Conservation (phyloP, 2,888 invertebrate genomes). For the Drosophila austrosaltans region DNA sequence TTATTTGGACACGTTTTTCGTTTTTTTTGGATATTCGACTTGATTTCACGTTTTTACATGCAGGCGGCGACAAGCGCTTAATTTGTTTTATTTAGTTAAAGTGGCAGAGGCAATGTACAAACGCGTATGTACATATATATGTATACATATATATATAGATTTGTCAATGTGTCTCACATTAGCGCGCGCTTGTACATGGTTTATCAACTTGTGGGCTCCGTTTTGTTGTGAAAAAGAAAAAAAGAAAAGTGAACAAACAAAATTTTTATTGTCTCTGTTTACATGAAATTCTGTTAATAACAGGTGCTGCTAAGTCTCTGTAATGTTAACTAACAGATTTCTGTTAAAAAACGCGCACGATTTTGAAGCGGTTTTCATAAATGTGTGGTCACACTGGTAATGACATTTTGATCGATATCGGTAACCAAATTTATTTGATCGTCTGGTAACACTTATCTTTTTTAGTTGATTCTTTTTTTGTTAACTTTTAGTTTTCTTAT, state of each 20-base stretch:
- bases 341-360: not conserved
- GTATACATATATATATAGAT: slow-evolving; percentile 12
- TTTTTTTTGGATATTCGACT: not conserved
- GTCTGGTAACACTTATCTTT: slow-evolving; percentile 20
- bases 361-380: slow-evolving; percentile 1
- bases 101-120: slow-evolving; percentile 44
- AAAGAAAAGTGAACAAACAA: too few species aligned
- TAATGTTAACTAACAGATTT: too few species aligned
- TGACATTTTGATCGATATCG: not conserved
- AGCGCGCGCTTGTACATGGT: not conserved
- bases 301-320: too few species aligned
- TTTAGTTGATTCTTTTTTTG: slow-evolving; percentile 11
- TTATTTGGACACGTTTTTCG: slow-evolving; percentile 38
- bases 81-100: slow-evolving; percentile 68
- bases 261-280: too few species aligned
- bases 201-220: not conserved
- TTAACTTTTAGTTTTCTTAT: slow-evolving; percentile 10
- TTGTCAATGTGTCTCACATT: not conserved
- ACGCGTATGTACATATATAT: slow-evolving; percentile 11
- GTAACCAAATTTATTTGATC: slow-evolving; percentile 1
- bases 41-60: slow-evolving; percentile 14
- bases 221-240: too few species aligned
- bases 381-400: slow-evolving; percentile 5
- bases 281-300: too few species aligned
- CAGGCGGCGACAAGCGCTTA: slow-evolving; percentile 44